Conservation (phyloP, 1,140 invertebrate genomes). For the Anastrepha ludens region DNA sequence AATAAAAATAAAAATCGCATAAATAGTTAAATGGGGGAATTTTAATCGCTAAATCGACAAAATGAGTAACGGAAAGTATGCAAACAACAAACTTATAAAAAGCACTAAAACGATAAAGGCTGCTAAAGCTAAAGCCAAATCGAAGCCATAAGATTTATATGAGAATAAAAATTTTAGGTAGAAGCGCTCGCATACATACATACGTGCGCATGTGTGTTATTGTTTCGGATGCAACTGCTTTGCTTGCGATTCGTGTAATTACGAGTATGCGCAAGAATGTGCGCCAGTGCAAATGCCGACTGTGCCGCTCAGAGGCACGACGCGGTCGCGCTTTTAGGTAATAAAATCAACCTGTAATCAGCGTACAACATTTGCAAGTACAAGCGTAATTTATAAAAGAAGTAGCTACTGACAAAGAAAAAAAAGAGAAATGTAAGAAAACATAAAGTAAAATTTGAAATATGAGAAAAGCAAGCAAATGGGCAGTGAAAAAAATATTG, state of each 20-base stretch:
- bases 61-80: conserved; percentile 6
- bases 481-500: no score
- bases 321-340: neutral
- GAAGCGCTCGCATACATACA: neutral
- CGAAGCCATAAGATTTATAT: neutral
- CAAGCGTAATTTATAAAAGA: conserved; percentile 12
- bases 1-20: neutral
- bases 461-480: neutral
- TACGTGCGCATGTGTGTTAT: no score
- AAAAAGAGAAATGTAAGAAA: neutral
- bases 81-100: neutral
- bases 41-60: conserved; percentile 51
- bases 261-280: no score
- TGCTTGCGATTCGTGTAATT: neutral
- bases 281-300: no score
- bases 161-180: neutral
- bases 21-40: conserved; percentile 36
- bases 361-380: neutral
- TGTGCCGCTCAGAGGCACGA: no score
- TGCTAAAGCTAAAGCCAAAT: neutral
- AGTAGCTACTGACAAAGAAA: neutral
- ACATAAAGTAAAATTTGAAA: neutral
- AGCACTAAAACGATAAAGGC: neutral
- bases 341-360: neutral
- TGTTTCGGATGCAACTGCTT: no score